A percentile compares a stretch with the other conserved stretches of the same genome.
These are phyloP conservation scores for Perccottus glenii DNA, from an alignment of 2,113 vertebrate species.

Conservation along the genomic window DNA sequence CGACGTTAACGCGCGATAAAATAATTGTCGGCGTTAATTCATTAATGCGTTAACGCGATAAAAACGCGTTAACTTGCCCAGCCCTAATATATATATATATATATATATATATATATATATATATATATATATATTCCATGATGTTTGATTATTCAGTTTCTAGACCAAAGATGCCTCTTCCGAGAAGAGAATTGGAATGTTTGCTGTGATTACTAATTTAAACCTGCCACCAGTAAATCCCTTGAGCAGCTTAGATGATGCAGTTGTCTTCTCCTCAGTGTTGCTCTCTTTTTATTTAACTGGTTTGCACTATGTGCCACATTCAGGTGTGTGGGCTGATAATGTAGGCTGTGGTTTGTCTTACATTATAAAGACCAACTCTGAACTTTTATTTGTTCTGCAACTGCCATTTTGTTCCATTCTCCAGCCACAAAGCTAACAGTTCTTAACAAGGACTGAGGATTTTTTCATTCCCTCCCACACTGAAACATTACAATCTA, in stretches of 20 bases:
- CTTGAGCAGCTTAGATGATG: slow-evolving; percentile 68
- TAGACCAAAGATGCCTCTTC: neutral
- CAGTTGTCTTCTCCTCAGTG: slow-evolving; percentile 17
- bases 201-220: slow-evolving; percentile 55
- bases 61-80: no score
- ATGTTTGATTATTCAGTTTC: no score
- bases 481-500: no score
- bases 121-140: no score
- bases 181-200: slow-evolving; percentile 3
- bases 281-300: slow-evolving; percentile 31
- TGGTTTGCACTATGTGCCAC: slow-evolving; percentile 21
- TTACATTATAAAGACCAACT: neutral
- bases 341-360: slow-evolving; percentile 3
- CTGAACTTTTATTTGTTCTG: slow-evolving; percentile 1
- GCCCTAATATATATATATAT: no score
- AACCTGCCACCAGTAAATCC: slow-evolving; percentile 61
- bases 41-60: no score
- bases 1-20: no score
- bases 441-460: neutral
- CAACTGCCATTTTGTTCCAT: neutral
- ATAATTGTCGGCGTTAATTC: no score
- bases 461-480: no score
- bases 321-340: slow-evolving; percentile 24
- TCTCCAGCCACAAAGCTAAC: neutral
- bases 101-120: no score